Evolutionary conservation across 64 coral and sea anemone genomes (phyloP), one percentile per base, ranked within the genome.

Genomic region (Platygyra sinensis): DNA sequence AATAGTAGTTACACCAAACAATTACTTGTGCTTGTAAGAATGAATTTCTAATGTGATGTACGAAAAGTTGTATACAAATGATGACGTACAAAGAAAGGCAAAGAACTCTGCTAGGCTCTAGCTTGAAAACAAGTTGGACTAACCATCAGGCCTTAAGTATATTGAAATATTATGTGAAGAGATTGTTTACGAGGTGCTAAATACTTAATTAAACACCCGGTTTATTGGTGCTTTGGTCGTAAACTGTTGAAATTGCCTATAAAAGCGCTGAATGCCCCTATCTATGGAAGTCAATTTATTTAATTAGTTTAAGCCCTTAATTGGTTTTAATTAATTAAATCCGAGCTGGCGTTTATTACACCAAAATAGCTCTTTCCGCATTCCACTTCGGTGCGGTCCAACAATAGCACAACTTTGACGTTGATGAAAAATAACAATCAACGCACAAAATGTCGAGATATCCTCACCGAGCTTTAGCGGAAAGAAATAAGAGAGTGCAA

Each of bases 291-390:
- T 8, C 67, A 16, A 69, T 49, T 13, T 71, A 20, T 67, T 71
- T 50, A n/a, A 9, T 85, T 38, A 83, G 33, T 32, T 83, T 67
- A 36, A 63, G 80, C 60, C n/a, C 46, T 39, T 72, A 85, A 85
- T 85, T 85, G 22, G n/a, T 79, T 79, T 79, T 79, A 79, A 79
- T 79, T 79, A 79, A 79, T 59, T 59, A 79, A 79, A 55, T 22
- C 51, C 10, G 51, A 29, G 12, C 13, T 39, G 62, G 12, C 19
- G 75, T 52, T 25, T 52, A 52, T 78, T 31, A 52, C 9, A 59
- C 4, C 25, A 31, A 29, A 7, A 25, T 5, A 59, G 42, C 42
- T 46, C 42, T 46, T 46, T 5, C 42, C 42, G 42, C 42, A 46
- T 46, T 46, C 5, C 42, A 46, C 42, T 5, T 46, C 42, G 42